A percentile compares a stretch with the other conserved stretches of the same genome.
phyloP scores from a whole-genome alignment of 2,113 vertebrate species.

The Gavia stellata region DNA sequence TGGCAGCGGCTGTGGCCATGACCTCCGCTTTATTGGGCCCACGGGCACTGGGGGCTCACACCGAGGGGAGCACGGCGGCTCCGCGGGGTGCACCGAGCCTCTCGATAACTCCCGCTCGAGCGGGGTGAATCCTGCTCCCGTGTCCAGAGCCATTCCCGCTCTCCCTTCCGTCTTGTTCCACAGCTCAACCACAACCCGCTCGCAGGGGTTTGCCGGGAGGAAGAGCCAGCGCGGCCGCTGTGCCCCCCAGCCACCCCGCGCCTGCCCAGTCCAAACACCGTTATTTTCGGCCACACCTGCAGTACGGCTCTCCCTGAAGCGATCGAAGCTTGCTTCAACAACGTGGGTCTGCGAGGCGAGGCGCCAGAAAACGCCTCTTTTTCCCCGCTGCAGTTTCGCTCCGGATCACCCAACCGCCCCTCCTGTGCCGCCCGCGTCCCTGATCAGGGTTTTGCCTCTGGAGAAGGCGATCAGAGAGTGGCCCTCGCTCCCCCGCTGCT shows the following conservation, averaged over 20 bases:
- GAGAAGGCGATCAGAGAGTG: not conserved
- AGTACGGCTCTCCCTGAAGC: not conserved
- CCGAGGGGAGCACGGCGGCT: not conserved
- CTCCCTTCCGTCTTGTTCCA: not conserved
- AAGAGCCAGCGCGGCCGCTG: not conserved
- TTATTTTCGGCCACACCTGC: not conserved
- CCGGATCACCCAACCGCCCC: not conserved
- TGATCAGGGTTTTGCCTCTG: rapidly evolving
- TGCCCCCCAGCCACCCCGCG: not conserved
- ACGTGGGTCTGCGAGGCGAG: not conserved
- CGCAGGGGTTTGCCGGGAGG: not conserved
- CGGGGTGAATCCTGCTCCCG: not conserved
- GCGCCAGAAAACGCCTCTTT: not conserved
- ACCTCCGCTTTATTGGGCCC: not conserved
- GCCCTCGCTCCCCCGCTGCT: not conserved
- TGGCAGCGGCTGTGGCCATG: rapidly evolving
- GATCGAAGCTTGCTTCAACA: not conserved
- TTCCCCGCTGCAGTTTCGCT: not conserved
- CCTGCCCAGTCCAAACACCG: not conserved
- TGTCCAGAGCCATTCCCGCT: rapidly evolving
- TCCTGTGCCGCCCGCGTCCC: not conserved
- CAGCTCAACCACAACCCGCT: not conserved
- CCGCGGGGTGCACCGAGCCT: not conserved
- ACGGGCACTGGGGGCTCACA: not conserved
- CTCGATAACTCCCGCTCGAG: not conserved